Evolutionary conservation across 2,113 vertebrate genomes (phyloP), one percentile per base, ranked within the genome.

Genomic region (Pagrus major): DNA sequence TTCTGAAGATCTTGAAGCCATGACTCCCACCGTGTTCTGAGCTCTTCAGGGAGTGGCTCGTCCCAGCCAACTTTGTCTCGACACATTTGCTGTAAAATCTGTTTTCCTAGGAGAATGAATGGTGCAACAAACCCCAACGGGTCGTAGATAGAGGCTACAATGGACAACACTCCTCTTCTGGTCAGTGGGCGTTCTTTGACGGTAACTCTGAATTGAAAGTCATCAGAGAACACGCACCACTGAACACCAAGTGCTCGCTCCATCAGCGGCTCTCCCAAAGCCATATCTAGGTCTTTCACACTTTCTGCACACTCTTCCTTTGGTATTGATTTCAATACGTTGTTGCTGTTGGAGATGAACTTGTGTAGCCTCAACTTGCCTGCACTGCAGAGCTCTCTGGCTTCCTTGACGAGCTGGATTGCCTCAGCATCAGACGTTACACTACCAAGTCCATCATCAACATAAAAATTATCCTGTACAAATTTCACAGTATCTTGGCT

Each of bases 121-220:
- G n/a, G n/a, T n/a, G n/a, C n/a, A n/a, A n/a, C n/a, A n/a, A n/a
- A n/a, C n/a, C n/a, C 63, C 27, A 66, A 47, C 3, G 71, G 56
- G 27, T 74, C 29, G 15, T 74, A 51, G 25, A 74, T 60, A n/a
- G 71, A 51, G n/a, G 58, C 60, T 41, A 65, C 46, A n/a, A 23
- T 65, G 15, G 47, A 76, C 31, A 65, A 20, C 25, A 66, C 49
- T 65, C 60, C 49, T 72, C 70, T 72, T 76, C 72, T 41, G 35
- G 72, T 76, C 14, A 65, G 20, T 42, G 60, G 60, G 35, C 33
- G 35, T n/a, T 65, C 35, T 15, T 76, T 66, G 11, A 73, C 56
- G 3, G 10, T 39, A 8, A 69, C 33, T 39, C 66, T 69, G 54
- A 71, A 71, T 10, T 71, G 69, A 11, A 71, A 71, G 12, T 71